Conservation (phyloP, 2,113 vertebrate species). For the Phrynosoma blainvillii region DNA sequence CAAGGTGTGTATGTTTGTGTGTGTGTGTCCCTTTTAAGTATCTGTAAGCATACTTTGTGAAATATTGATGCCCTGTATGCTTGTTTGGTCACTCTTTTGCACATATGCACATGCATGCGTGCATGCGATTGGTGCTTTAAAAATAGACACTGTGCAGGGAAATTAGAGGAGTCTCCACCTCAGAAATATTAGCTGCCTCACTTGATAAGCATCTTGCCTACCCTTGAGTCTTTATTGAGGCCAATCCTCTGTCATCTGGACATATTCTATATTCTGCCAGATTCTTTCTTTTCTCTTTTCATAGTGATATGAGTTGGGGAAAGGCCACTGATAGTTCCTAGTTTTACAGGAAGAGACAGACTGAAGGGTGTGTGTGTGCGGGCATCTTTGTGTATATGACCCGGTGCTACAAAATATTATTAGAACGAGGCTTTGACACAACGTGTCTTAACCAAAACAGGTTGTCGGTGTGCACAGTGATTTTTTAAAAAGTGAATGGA, state of each 20-base stretch:
- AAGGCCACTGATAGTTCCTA: not conserved
- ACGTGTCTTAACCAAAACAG: not conserved
- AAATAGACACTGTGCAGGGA: conserved; percentile 66
- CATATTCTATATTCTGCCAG: not conserved
- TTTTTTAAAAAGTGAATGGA: not conserved
- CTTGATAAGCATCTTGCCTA: conserved; percentile 12
- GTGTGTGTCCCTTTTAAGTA: not conserved
- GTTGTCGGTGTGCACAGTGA: too few relatives aligned
- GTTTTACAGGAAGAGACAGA: not conserved
- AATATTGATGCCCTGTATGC: not conserved
- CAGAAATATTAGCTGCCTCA: conserved; percentile 35
- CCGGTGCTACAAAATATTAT: too few relatives aligned
- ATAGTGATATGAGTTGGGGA: not conserved
- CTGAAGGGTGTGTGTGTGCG: not conserved
- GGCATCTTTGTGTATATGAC: not conserved
- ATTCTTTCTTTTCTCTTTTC: not conserved
- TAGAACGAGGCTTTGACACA: too few relatives aligned
- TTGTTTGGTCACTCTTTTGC: not conserved
- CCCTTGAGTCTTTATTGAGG: conserved; percentile 50
- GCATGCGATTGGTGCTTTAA: conserved; percentile 27
- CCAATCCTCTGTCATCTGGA: conserved; percentile 48
- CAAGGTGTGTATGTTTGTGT: too few relatives aligned
- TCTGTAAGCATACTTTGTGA: not conserved
- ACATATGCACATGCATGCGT: not conserved
- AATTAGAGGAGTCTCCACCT: conserved; percentile 56